Evolutionary conservation across 2,888 invertebrate species (phyloP).

Genomic region (Metalampra italica): DNA sequence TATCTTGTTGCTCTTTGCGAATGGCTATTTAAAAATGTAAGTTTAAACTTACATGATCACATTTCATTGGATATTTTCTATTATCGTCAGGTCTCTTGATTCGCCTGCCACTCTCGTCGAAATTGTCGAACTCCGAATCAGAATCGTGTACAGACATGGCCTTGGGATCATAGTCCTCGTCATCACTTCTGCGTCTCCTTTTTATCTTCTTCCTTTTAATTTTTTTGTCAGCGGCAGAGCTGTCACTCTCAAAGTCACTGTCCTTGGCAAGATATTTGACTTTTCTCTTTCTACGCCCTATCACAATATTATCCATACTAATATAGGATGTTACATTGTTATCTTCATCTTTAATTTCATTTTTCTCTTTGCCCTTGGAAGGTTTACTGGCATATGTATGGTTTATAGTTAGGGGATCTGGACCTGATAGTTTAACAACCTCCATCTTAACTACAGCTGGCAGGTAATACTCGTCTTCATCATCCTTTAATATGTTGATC

Average conservation of each 20-base stretch:
- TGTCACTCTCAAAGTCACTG: background rate
- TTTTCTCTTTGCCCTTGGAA: background rate
- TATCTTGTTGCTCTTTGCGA: too few species aligned
- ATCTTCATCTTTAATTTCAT: background rate
- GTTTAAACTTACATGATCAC: conserved; percentile 4
- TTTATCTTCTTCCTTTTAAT: background rate
- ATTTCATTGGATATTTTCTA: conserved; percentile 4
- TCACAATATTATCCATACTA: background rate
- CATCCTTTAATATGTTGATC: too few species aligned
- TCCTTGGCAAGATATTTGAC: background rate
- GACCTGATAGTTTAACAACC: too few species aligned
- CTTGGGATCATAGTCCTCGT: background rate
- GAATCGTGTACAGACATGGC: background rate
- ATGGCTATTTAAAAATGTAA: background rate
- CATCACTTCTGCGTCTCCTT: background rate
- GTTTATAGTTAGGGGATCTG: too few species aligned
- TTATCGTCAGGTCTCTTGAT: conserved; percentile 1
- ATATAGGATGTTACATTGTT: background rate
- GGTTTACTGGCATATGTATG: too few species aligned
- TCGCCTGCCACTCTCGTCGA: background rate
- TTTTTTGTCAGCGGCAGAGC: background rate
- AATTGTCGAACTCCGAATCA: background rate
- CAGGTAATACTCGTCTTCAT: too few species aligned
- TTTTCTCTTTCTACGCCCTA: background rate
- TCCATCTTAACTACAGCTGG: too few species aligned